Evolutionary conservation across 2,797 vertebrate species (phyloP).

Genomic region (Siniperca scherzeri): DNA sequence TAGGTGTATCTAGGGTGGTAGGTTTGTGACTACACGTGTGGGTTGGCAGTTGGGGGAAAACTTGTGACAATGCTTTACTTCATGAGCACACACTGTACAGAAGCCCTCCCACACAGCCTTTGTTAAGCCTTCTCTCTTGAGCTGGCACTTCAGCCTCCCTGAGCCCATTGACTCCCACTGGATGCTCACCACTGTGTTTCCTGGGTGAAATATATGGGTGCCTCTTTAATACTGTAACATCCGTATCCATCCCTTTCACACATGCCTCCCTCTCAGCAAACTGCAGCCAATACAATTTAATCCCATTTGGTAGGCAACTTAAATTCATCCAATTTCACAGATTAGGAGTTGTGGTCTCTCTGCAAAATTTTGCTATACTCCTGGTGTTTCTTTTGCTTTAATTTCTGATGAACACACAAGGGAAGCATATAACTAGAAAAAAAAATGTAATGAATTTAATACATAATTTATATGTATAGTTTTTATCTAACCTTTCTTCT

Average conservation of each 20-base stretch:
- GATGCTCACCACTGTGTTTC: slow-evolving; percentile 74
- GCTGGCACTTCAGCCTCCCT: slow-evolving; percentile 79
- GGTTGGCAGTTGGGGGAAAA: slow-evolving; percentile 63
- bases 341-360: slow-evolving; percentile 76
- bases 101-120: slow-evolving; percentile 81
- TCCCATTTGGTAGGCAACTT: slow-evolving; percentile 83
- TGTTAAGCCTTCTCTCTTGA: slow-evolving; percentile 76
- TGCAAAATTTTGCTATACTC: slow-evolving; percentile 58
- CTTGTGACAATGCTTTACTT: slow-evolving; percentile 80
- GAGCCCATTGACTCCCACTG: slow-evolving; percentile 80
- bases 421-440: neutral
- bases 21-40: slow-evolving; percentile 76
- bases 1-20: slow-evolving; percentile 69
- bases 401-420: slow-evolving; percentile 37
- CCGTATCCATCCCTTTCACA: slow-evolving; percentile 77
- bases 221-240: slow-evolving; percentile 80
- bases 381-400: slow-evolving; percentile 49
- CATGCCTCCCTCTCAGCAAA: slow-evolving; percentile 65
- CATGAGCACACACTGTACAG: slow-evolving; percentile 71
- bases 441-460: slow-evolving; percentile 4
- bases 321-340: slow-evolving; percentile 87
- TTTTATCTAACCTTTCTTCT: slow-evolving; percentile 28
- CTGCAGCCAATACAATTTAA: slow-evolving; percentile 82
- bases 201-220: slow-evolving; percentile 75
- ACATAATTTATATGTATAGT: slow-evolving; percentile 9